Evolutionary conservation across 1,140 invertebrate genomes (phyloP), one percentile per base, ranked within the genome.

Genomic region (Campoletis sonorensis): DNA sequence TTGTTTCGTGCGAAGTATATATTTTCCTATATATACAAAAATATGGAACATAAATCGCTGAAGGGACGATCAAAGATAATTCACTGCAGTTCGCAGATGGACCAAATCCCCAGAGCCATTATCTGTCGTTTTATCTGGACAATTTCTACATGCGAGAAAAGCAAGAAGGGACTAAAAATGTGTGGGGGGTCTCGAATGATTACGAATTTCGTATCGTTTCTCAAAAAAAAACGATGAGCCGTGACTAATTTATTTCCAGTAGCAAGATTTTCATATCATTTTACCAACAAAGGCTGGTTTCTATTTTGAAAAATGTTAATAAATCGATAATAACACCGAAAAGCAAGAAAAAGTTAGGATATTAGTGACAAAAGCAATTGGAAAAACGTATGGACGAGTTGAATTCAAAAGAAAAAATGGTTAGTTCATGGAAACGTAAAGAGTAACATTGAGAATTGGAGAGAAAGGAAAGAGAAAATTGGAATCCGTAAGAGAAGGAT

Each of bases 401-500:
- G 51, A 54, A 18, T 54, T 54, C 4, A 15, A 15, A 15, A 15
- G 51, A 54, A 15, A 58, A 45, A 45, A 45, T 11, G 40, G 8
- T 1, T 11, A 45, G 8, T 13, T 45, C 8, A 45, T 13, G 40
- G 40, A 33, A 33, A 33, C 30, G 40, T 45, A 45, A 45, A 45
- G 40, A 45, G 5, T 11, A 13, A 45, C 40, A 45, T 5, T 13
- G 40, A 3, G 40, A 13, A 45, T 45, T 13, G 3, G 40, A 45
- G 40, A 45, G 40, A 33, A 33, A 11, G 61, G 15, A 21, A 71
- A 71, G 27, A 21, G 30, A 11, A 30, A 23, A 45, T 64, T 49
- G 58, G 67, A 72, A 67, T 82, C 79, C 54, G 73, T 15, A 10
- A 11, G 23, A 67, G 23, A 26, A 27, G 15, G 23, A 67, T 67